Base-by-base conservation (phyloP, 2,797 vertebrate species). In the Mycteria americana region DNA sequence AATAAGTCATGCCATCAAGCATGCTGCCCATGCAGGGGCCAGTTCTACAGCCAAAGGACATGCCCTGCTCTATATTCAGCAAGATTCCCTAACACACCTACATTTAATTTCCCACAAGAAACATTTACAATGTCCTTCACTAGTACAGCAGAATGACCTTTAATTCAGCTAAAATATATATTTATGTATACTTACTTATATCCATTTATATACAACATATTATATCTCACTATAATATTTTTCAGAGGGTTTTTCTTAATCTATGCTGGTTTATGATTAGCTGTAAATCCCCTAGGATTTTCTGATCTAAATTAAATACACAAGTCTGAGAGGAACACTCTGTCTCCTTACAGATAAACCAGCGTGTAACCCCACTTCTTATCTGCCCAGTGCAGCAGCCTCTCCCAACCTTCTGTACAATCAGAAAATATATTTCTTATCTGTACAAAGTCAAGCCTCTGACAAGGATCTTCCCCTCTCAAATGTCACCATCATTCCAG, bases 351-450 rank as follows among this genome's bases (percentile, higher is more conserved):
- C 53, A 95, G 95, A 96, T 80, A 93, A 96, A 86, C 43, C 53
- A 74, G 41, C 59, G 63, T 45, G 91, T 95, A 96, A 95, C 86
- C 90, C 67, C 77, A 69, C 84, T 90, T 94, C 95, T 97, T 97
- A 97, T 97, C 96, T 95, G 77, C 50, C 60, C 51, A 19, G 43
- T 76, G 79, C 88, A 97, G 96, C 85, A 90, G 95, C 65, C 91
- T 75, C 65, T n/a, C 74, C 84, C 80, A 62, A 28, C 89, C 91
- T 92, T 25, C 50, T 18, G 59, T 10, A 53, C 72, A 91, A 87
- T 95, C 94, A 90, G 74, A 89, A 96, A 88, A 65, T 75, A 68
- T 56, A 93, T 87, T 97, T 96, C 93, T 97, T 95, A 96, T 96
- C 95, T 75, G 50, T 60, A 93, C 45, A 25, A 92, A 97, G 91